Base-by-base conservation (phyloP, 1,140 invertebrate species). In the Drosophila orena region DNA sequence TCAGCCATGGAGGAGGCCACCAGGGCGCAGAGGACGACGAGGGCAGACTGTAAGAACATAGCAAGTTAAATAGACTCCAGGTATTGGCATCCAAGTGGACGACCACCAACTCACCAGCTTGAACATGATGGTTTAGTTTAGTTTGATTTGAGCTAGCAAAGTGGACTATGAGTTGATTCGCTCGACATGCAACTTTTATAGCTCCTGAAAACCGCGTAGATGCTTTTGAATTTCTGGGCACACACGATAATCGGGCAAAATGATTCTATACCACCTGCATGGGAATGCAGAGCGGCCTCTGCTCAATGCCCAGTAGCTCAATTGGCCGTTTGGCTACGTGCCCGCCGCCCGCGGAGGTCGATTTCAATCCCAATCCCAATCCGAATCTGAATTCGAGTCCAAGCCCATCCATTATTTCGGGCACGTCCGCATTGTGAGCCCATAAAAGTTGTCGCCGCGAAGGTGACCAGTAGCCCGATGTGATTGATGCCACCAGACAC, bases 11-110 rank as follows among this genome's bases (percentile, higher is more conserved):
- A 77, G 77, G 69, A 91, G 77, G 77, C 77, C 72, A 74, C 76
- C 30, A 92, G 86, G 43, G 92, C 78, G 70, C 74, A 89, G 17
- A 92, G 86, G 34, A 86, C 81, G 69, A 93, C 62, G 55, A 86
- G 30, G 57, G 92, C 71, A 20, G 62, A 90, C 89, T 85, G 58
- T 12, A 80, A 4, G 1, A 54, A 20, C 15, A 15, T 2, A 57
- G 11, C 2, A 14, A 17, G 14, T 20, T 24, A 68, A 11, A 1
- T 11, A 3, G 11, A 14, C 10, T 37, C 15, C 5, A 53, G 17
- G 43, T 12, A 47, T 60, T 11, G 8, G 11, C 0, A 62, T 30
- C 30, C 30, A 30, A 10, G 17, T 34, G 11, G 8, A 17, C 2
- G 4, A 35, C 46, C 14, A 14, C 7, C 22, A 35, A 38, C 54